Percentiles rank a stretch among this genome's conserved stretches.
Conservation (phyloP, 2,113 vertebrate genomes). For the Ascaphus truei region DNA sequence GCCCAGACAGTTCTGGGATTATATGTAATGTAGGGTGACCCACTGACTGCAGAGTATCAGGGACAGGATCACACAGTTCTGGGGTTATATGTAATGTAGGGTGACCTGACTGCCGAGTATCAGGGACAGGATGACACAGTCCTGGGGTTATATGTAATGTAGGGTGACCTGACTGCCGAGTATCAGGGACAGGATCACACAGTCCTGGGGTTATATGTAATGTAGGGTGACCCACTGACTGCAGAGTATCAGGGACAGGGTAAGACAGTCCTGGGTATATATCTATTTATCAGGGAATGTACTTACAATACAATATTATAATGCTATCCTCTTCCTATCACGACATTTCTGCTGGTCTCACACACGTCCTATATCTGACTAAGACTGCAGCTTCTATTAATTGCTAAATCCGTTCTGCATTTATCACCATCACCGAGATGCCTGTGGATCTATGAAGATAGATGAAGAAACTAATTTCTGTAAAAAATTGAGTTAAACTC, state of each 20-base stretch:
- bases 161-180: too few relatives aligned
- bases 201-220: too few relatives aligned
- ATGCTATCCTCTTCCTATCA: background rate
- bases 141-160: too few relatives aligned
- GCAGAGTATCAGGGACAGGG: background rate
- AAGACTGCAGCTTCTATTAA: background rate
- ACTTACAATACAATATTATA: background rate
- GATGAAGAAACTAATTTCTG: conserved; percentile 1
- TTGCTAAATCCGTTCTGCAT: conserved; percentile 4
- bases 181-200: too few relatives aligned
- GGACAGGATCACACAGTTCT: too few relatives aligned
- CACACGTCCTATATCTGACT: background rate
- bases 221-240: too few relatives aligned
- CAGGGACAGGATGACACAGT: too few relatives aligned
- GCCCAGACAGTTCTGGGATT: too few relatives aligned
- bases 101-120: too few relatives aligned
- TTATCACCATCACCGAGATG: conserved; percentile 10
- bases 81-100: too few relatives aligned
- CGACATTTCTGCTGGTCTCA: background rate
- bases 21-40: too few relatives aligned
- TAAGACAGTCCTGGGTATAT: background rate
- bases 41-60: too few relatives aligned
- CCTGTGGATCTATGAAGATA: background rate
- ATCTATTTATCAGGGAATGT: background rate
- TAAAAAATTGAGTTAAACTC: conserved; percentile 1